Percentiles rank a stretch among this genome's conserved stretches.
phyloP scores from a whole-genome alignment of 2,888 invertebrate genomes.

The Nomada ruficornis region DNA sequence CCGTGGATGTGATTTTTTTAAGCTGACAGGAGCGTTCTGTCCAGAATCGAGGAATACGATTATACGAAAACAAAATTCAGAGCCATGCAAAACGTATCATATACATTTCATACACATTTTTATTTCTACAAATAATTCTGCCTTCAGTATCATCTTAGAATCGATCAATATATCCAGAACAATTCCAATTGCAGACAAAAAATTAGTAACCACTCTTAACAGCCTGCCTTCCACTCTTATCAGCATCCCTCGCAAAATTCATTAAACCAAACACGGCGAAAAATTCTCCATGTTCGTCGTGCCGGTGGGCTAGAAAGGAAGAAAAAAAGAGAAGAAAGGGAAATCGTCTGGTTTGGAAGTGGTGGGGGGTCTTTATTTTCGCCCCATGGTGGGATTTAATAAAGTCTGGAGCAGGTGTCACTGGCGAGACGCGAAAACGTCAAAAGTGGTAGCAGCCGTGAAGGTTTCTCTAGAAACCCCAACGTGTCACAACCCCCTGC shows the following conservation, averaged over 20 bases:
- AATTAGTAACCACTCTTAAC: no score
- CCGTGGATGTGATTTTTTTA: constrained; percentile 3
- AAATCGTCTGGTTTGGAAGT: background rate
- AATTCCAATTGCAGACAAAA: no score
- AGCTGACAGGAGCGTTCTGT: background rate
- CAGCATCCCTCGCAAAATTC: no score
- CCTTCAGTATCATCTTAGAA: no score
- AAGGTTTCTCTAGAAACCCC: constrained; percentile 26
- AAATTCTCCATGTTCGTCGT: constrained; percentile 22
- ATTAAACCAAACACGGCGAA: no score
- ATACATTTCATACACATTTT: no score
- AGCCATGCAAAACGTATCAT: no score
- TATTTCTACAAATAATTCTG: no score
- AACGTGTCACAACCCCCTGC: constrained; percentile 11
- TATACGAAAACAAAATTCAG: background rate
- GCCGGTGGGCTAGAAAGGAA: no score
- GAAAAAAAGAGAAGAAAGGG: no score
- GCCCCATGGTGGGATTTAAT: constrained; percentile 40
- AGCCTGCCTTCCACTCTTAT: no score
- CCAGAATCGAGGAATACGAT: constrained; percentile 6
- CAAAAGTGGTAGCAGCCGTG: constrained; percentile 1
- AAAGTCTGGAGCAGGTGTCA: constrained; percentile 57
- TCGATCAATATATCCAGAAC: no score
- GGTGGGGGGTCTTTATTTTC: constrained; percentile 13
- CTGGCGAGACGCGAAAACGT: constrained; percentile 3